phyloP scores from a whole-genome alignment of 64 coral and sea anemone species.

The Dendronephthya gigantea region DNA sequence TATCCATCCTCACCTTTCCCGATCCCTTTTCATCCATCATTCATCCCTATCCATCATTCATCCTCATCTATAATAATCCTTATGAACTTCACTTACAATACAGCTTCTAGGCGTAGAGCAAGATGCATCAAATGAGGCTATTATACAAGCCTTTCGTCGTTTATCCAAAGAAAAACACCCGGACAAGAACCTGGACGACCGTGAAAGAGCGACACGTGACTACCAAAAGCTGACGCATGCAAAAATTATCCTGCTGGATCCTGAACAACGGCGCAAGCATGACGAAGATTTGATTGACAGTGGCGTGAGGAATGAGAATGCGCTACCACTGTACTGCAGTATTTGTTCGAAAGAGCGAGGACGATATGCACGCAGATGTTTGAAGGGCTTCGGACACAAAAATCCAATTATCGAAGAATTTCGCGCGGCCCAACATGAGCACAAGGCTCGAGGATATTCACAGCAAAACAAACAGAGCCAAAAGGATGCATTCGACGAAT shows the following conservation, averaged over 20 bases:
- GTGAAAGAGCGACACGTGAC: not conserved
- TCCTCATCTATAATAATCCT: too few species aligned
- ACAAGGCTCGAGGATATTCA: not conserved
- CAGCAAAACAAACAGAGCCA: not conserved
- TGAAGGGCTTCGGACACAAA: constrained; percentile 38
- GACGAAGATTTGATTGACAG: constrained; percentile 37
- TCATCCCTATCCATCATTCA: too few species aligned
- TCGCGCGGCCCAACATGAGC: constrained; percentile 5
- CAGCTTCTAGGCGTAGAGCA: not conserved
- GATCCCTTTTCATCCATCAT: too few species aligned
- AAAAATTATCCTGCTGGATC: not conserved
- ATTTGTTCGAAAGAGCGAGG: not conserved
- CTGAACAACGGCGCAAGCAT: constrained; percentile 23
- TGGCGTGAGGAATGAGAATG: constrained; percentile 27
- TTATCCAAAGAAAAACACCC: not conserved
- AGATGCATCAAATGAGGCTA: not conserved
- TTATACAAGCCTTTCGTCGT: not conserved
- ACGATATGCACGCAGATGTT: not conserved
- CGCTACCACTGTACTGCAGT: constrained; percentile 20
- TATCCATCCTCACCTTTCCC: too few species aligned
- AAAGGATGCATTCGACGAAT: not conserved
- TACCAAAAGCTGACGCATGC: not conserved
- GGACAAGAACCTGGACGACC: not conserved
- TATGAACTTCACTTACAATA: not conserved
- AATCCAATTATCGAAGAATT: constrained; percentile 28